Evolutionary conservation across 37 sponge, comb jelly and placozoan species (phyloP), one percentile per base, ranked within the genome.

Genomic region (Spongia lamella): DNA sequence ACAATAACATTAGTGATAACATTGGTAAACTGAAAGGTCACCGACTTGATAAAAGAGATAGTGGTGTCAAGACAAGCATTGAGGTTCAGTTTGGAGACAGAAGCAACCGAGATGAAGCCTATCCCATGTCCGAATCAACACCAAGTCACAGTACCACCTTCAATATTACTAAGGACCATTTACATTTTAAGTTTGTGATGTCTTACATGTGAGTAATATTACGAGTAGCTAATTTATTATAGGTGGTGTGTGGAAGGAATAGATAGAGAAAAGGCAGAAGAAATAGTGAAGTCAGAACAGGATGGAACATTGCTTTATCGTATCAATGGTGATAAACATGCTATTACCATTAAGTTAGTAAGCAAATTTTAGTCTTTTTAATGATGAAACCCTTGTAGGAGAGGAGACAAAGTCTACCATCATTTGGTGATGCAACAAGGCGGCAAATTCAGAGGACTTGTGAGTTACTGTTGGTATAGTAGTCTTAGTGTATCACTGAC

Each of bases 221-320:
- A n/a, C n/a, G n/a, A n/a, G n/a, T n/a, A n/a, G n/a, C n/a, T n/a
- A n/a, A n/a, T n/a, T n/a, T n/a, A n/a, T n/a, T 80, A 56, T 55
- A 72, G 58, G 51, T 90, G 91, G 91, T 90, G 63, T 43, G 68
- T 84, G 78, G 79, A 75, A 1, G n/a, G 13, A 33, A 73, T 78
- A 63, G 81, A 54, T 60, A 51, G 91, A 3, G 73, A 55, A 4
- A 83, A 85, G 0, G 53, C 57, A n/a, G 79, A 81, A 39, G 43
- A 63, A 7, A 72, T 38, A 32, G 72, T 90, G 37, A 74, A 39
- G 66, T 31, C 40, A 1, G 82, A 73, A 30, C 77, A 77, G 33
- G 51, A 70, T 35, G 87, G 87, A n/a, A 87, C 80, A 38, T 87
- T 87, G 68, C 77, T 76, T 19, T 54, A 80, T 25, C 58, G 87